phyloP scores from a whole-genome alignment of 2,113 vertebrate genomes.

The Mesoclemmys tuberculata region DNA sequence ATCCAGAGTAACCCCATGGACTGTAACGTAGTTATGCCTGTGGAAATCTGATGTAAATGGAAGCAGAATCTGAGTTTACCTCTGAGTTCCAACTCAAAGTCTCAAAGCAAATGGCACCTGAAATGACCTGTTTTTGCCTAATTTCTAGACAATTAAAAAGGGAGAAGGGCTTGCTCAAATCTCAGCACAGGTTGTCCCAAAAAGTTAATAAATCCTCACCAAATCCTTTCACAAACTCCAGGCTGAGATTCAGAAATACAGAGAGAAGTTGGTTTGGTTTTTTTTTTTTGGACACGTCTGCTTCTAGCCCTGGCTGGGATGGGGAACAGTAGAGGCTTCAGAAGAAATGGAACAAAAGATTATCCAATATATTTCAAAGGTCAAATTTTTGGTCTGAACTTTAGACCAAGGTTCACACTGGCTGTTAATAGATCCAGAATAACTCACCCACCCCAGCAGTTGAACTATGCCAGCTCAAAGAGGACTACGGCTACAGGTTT shows the following conservation, averaged over 20 bases:
- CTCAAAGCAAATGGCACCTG: constrained; percentile 59
- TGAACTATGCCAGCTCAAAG: neutral
- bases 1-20: neutral
- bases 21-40: constrained; percentile 31
- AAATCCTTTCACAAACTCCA: constrained; percentile 67
- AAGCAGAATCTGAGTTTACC: constrained; percentile 45
- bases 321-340: constrained; percentile 31
- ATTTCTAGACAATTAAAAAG: constrained; percentile 45
- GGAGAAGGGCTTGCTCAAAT: constrained; percentile 66
- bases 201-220: constrained; percentile 68
- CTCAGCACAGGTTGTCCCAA: constrained; percentile 64
- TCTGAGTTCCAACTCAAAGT: constrained; percentile 62
- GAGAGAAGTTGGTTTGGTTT: constrained; percentile 41
- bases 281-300: neutral
- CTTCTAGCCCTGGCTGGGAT: constrained; percentile 61
- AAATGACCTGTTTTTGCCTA: constrained; percentile 53
- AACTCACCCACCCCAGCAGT: neutral
- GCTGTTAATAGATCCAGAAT: neutral
- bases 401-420: neutral
- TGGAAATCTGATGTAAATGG: constrained; percentile 34
- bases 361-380: constrained; percentile 54
- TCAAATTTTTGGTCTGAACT: constrained; percentile 42
- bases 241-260: constrained; percentile 71
- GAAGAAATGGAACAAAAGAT: constrained; percentile 44
- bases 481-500: neutral